Base-by-base conservation (phyloP, 2,797 vertebrate genomes). In the Phoxinus dragarum region DNA sequence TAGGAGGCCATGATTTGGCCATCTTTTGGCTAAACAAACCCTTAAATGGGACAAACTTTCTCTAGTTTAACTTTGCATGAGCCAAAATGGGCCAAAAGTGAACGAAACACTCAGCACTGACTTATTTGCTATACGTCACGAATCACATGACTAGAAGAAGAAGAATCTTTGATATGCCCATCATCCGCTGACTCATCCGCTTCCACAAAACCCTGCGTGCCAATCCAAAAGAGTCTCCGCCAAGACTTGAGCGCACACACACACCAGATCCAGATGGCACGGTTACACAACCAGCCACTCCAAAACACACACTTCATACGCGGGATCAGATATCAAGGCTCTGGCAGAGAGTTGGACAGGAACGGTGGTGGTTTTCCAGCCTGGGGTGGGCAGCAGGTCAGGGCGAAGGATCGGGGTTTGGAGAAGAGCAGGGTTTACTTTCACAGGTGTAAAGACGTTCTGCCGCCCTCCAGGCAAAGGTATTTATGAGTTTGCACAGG, bases 401-500 rank as follows among this genome's bases (percentile, higher is more conserved):
- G 38, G 49, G 72, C 64, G 82, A 56, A 81, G 44, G 44, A 36
- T 34, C 17, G 42, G 42, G 31, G 9, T 75, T 54, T 73, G 71
- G 71, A 47, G 6, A n/a, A 36, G 52, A 77, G 54, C 2, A 82
- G 92, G 84, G 88, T 91, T 90, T 93, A 90, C 91, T 91, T 88
- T 80, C 73, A 54, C 82, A 93, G 91, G 85, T 86, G 86, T 75
- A 89, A 88, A 91, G 88, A 88, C 68, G 88, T 85, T 88, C 87
- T 87, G 69, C 42, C 12, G 23, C 89, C 84, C 83, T 84, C 90
- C 82, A 86, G 87, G 90, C 88, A 89, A 81, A 92, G 84, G 90
- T 92, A 93, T 92, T 88, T 92, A 91, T 87, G 86, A 88, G 87
- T 61, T 90, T 92, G 92, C 92, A 84, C 59, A 34, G 88, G 87